Percentiles rank a stretch among this genome's conserved stretches.
phyloP scores from a whole-genome alignment of 2,797 vertebrate genomes.

The Muraenolepis orangiensis region DNA sequence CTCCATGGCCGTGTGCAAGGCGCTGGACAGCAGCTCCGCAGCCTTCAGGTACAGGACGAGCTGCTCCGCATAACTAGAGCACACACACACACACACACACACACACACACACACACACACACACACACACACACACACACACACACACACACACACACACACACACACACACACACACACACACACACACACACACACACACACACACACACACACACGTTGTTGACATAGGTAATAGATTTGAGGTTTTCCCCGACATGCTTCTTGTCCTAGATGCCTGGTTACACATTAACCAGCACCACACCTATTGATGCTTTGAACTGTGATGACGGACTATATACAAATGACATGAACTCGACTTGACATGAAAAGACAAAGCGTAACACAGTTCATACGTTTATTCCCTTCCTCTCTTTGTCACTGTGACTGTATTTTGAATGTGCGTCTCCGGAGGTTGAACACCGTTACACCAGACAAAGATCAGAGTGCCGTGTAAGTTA shows the following conservation, averaged over 20 bases:
- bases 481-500: neutral
- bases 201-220: neutral
- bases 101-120: slow-evolving; percentile 20
- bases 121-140: slow-evolving; percentile 9
- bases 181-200: neutral
- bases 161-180: neutral
- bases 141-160: neutral
- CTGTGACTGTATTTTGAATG: neutral
- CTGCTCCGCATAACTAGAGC: slow-evolving; percentile 88
- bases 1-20: slow-evolving; percentile 88
- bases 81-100: slow-evolving; percentile 9
- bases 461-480: neutral
- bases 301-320: too few species aligned
- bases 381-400: neutral
- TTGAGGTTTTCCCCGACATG: neutral
- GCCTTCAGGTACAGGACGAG: slow-evolving; percentile 94
- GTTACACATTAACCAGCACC: neutral
- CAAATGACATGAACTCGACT: too few species aligned
- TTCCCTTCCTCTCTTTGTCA: neutral
- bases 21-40: slow-evolving; percentile 85
- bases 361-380: too few species aligned
- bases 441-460: neutral
- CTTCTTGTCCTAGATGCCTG: neutral
- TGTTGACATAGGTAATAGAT: neutral
- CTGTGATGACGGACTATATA: too few species aligned